Evolutionary conservation across 1,140 invertebrate genomes (phyloP).

Genomic region (Pristionchus pacificus): DNA sequence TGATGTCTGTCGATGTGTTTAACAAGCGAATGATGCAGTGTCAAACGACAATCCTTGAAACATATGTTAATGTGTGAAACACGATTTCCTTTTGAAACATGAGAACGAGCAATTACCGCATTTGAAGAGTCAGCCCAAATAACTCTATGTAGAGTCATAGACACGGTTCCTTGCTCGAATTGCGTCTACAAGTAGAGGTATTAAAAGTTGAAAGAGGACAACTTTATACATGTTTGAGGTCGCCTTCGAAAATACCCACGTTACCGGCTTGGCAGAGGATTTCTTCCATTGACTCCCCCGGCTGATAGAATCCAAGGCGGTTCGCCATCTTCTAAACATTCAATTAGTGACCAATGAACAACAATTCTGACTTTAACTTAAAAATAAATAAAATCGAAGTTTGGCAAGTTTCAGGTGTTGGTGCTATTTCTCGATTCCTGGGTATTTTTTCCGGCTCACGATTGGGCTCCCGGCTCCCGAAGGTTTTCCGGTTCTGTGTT

Average conservation of each 20-base stretch:
- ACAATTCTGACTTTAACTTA: too few species aligned
- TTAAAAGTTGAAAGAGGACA: constrained; percentile 6
- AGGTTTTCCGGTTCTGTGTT: too few species aligned
- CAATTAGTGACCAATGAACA: constrained; percentile 8
- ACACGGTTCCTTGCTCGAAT: constrained; percentile 56
- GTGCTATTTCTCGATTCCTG: too few species aligned
- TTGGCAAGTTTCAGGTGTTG: too few species aligned
- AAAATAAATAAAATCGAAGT: too few species aligned
- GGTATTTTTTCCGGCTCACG: too few species aligned
- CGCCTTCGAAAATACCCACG: constrained; percentile 56
- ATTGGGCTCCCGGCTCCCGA: too few species aligned
- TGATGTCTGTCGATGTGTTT: constrained; percentile 52
- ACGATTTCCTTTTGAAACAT: constrained; percentile 13
- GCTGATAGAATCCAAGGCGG: constrained; percentile 51
- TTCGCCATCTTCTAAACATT: constrained; percentile 42
- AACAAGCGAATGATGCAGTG: constrained; percentile 55
- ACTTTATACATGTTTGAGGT: constrained; percentile 47
- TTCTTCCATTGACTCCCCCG: constrained; percentile 55
- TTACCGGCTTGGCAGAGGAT: constrained; percentile 51
- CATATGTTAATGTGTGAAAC: constrained; percentile 4
- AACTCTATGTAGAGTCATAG: constrained; percentile 51
- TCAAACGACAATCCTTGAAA: constrained; percentile 50
- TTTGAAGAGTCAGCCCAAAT: constrained; percentile 56
- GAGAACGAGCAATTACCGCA: constrained; percentile 39
- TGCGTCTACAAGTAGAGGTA: constrained; percentile 36